Base-by-base conservation (phyloP, 2,888 invertebrate species). In the Rapana venosa region DNA sequence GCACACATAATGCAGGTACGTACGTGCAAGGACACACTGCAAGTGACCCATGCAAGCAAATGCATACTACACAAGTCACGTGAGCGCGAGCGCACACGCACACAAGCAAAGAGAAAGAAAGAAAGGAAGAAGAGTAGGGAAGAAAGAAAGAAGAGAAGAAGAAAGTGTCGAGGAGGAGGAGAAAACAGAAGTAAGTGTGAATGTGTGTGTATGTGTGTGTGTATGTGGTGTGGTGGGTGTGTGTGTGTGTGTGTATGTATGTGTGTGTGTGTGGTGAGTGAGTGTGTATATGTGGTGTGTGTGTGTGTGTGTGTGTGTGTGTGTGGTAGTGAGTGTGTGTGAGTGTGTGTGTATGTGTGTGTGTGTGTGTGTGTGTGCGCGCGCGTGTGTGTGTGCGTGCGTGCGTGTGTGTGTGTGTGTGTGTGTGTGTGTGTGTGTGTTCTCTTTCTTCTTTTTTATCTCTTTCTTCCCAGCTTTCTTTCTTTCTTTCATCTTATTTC, bases 401-500 rank as follows among this genome's bases (percentile, higher is more conserved):
- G 81, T 81, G 81, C 32, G 81, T 81, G 84, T 84, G 84, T 84
- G 84, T 84, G 84, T 84, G 84, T 84, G 84, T 84, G 77, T 77
- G 77, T 77, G 77, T 77, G 77, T 32, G 79, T 79, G 79, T 79
- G 79, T 15, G 13, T 30, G 8, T 83, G 47, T 26, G 35, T 35
- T 35, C 83, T 35, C 13, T 35, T n/a, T 30, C 30, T 8, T 74
- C 74, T n/a, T 8, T 74, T 30, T 30, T 74, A 15, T 20, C 17
- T 26, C 66, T n/a, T 74, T n/a, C n/a, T 11, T 74, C 0, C 30
- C 74, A 6, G 0, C 11, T 11, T 11, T 32, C 77, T 77, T 26
- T 30, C 77, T 32, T 26, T 32, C 32, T 32, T 1, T 79, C 32
- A 15, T 26, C 26, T 32, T 79, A 11, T 79, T 26, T 13, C n/a